Evolutionary conservation across 2,797 vertebrate genomes (phyloP).

Genomic region (Chiloscyllium punctatum): DNA sequence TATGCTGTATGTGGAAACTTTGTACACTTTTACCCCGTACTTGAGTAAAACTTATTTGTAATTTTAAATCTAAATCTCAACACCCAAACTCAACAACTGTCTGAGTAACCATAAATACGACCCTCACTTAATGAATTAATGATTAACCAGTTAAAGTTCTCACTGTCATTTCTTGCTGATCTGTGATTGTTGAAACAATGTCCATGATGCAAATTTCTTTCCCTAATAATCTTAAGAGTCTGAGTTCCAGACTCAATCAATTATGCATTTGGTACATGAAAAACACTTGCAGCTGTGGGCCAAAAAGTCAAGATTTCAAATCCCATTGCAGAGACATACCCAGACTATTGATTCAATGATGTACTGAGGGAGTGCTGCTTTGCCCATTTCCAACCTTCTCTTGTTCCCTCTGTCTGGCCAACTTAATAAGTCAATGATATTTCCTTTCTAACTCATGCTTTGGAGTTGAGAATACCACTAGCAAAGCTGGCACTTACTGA

Average conservation of each 20-base stretch:
- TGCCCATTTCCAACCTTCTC: background rate
- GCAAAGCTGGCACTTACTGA: background rate
- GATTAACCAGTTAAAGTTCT: background rate
- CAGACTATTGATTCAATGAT: background rate
- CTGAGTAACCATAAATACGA: background rate
- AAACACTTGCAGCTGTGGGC: too few species aligned
- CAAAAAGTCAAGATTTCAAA: background rate
- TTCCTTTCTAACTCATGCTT: background rate
- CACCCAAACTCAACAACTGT: too few species aligned
- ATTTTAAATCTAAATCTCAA: background rate
- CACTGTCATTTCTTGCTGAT: background rate
- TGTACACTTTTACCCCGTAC: too few species aligned
- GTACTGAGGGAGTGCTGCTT: background rate
- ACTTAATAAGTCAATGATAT: background rate
- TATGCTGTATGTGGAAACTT: too few species aligned
- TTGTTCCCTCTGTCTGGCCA: background rate
- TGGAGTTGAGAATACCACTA: background rate
- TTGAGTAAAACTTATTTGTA: too few species aligned
- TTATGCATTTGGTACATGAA: background rate
- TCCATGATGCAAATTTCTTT: background rate
- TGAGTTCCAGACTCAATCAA: background rate
- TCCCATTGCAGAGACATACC: background rate
- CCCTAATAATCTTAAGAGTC: background rate
- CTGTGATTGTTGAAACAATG: background rate
- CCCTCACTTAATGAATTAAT: background rate